phyloP scores from a whole-genome alignment of 2,797 vertebrate species.

The Neoniphon sammara region DNA sequence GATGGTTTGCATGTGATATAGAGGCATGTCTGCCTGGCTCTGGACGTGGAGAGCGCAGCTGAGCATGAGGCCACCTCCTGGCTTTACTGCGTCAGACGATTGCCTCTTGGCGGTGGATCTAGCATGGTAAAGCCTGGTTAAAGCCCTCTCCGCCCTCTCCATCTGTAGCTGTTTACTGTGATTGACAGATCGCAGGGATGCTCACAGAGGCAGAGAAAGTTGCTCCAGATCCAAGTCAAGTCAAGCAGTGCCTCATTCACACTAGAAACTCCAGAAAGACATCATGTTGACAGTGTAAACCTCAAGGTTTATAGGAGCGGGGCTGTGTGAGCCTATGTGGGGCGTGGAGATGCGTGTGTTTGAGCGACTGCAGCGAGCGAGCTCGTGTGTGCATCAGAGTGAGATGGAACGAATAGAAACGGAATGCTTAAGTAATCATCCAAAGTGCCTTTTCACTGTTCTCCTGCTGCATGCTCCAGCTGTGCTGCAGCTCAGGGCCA shows the following conservation, averaged over 20 bases:
- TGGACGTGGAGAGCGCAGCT: constrained; percentile 56
- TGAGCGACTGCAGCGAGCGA: constrained; percentile 64
- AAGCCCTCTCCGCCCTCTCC: constrained; percentile 60
- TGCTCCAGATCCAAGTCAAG: constrained; percentile 38
- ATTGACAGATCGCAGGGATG: constrained; percentile 62
- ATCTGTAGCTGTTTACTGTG: constrained; percentile 74
- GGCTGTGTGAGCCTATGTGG: constrained; percentile 3
- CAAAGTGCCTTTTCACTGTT: constrained; percentile 43
- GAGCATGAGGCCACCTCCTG: constrained; percentile 64
- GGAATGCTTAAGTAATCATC: constrained; percentile 73
- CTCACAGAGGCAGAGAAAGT: constrained; percentile 54
- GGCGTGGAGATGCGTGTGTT: constrained; percentile 11
- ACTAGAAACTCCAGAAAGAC: constrained; percentile 48
- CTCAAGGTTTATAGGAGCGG: constrained; percentile 52
- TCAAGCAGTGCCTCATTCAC: constrained; percentile 49
- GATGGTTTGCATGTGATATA: constrained; percentile 50
- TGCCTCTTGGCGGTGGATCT: constrained; percentile 54
- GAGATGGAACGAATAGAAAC: constrained; percentile 56
- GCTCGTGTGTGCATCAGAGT: constrained; percentile 49
- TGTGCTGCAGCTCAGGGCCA: constrained; percentile 62
- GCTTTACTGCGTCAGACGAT: constrained; percentile 59
- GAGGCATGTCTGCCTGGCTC: constrained; percentile 58
- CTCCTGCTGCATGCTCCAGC: constrained; percentile 65
- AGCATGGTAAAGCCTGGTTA: constrained; percentile 56
- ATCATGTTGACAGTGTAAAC: constrained; percentile 59